Conservation (phyloP, 1,140 invertebrate genomes). For the Oscheius sp. region DNA sequence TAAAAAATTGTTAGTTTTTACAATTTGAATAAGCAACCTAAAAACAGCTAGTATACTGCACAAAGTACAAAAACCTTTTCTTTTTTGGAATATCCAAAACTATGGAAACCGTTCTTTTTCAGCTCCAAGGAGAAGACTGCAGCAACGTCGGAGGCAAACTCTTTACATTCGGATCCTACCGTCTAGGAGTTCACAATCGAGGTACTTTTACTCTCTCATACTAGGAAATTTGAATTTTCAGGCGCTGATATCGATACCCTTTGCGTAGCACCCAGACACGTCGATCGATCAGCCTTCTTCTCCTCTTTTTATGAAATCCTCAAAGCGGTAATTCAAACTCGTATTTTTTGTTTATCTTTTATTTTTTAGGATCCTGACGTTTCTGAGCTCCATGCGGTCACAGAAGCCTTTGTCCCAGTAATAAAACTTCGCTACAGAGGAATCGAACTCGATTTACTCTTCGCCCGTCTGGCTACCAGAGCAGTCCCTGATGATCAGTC, state of each 20-base stretch:
- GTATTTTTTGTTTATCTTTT: constrained; percentile 21
- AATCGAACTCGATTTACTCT: constrained; percentile 89
- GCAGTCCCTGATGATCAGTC: constrained; percentile 16
- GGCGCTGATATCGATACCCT: constrained; percentile 97
- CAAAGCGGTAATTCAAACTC: constrained; percentile 69
- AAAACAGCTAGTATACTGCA: no score
- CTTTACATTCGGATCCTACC: constrained; percentile 95
- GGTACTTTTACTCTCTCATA: constrained; percentile 36
- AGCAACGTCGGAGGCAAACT: constrained; percentile 83
- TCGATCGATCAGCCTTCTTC: constrained; percentile 91
- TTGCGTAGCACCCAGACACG: constrained; percentile 92
- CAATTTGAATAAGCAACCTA: no score
- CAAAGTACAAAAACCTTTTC: no score
- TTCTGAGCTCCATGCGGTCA: constrained; percentile 73
- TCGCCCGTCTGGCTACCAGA: constrained; percentile 86
- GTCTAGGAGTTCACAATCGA: constrained; percentile 81
- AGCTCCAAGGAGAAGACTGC: constrained; percentile 14
- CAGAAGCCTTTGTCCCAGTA: constrained; percentile 97
- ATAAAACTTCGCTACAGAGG: constrained; percentile 99
- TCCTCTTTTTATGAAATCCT: constrained; percentile 86
- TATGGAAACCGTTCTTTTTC: background rate
- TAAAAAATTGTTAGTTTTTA: constrained; percentile 40
- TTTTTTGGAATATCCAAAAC: constrained; percentile 1
- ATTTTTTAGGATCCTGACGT: constrained; percentile 51
- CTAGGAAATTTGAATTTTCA: background rate